Evolutionary conservation across 2,113 vertebrate genomes (phyloP).

Genomic region (Hippotragus niger): DNA sequence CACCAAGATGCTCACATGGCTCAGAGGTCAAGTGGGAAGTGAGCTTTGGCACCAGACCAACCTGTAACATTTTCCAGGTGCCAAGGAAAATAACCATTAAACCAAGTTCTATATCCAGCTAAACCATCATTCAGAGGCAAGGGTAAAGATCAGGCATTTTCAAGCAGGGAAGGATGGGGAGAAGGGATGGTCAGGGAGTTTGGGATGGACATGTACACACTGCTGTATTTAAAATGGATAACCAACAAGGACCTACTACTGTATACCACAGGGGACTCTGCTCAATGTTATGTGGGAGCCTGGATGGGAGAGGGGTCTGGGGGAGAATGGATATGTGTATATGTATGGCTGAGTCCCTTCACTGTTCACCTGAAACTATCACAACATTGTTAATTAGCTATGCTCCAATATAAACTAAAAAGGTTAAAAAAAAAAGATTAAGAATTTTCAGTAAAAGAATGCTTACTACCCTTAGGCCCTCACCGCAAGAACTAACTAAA

Average conservation of each 20-base stretch:
- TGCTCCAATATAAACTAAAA: not conserved
- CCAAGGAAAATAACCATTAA: not conserved
- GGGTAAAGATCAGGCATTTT: not conserved
- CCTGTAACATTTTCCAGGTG: not conserved
- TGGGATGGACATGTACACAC: not conserved
- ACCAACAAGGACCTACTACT: not conserved
- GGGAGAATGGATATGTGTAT: not conserved
- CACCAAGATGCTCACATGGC: not conserved
- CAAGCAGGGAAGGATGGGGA: not conserved
- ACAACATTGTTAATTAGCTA: not conserved
- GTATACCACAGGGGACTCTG: not conserved
- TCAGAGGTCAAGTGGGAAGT: not conserved
- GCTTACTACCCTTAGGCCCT: not conserved
- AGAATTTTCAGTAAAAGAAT: not conserved
- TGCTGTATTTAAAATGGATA: not conserved
- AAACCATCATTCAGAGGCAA: not conserved
- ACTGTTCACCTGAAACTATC: not conserved
- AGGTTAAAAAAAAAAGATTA: not conserved
- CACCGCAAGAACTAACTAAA: not conserved
- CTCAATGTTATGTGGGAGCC: not conserved
- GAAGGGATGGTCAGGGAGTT: not conserved
- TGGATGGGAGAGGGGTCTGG: not conserved
- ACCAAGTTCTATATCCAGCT: not conserved
- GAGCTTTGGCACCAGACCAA: not conserved
- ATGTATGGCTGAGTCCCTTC: not conserved